These are phyloP conservation scores for Plagodis dolabraria DNA, from an alignment of 2,888 invertebrate species.

Conservation along the genomic window DNA sequence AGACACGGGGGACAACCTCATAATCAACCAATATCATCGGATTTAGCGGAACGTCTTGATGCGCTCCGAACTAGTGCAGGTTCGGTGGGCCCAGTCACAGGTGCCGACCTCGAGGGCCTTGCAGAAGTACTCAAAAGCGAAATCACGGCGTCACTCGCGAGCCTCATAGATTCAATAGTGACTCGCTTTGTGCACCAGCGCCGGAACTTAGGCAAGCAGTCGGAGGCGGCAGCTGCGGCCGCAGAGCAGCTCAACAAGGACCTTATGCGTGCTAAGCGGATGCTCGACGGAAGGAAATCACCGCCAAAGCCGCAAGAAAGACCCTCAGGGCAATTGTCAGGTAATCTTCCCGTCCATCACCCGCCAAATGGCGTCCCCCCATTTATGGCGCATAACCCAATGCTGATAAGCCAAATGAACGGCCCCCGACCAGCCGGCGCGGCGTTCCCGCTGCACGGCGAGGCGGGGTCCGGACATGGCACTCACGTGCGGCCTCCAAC, in stretches of 20 bases:
- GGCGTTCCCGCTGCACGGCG: slow-evolving; percentile 88
- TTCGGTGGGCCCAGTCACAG: slow-evolving; percentile 88
- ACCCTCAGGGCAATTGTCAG: slow-evolving; percentile 81
- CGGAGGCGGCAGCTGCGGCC: slow-evolving; percentile 91
- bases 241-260: slow-evolving; percentile 95
- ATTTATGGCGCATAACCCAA: slow-evolving; percentile 75
- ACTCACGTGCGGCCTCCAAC: slow-evolving; percentile 86
- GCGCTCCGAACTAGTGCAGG: slow-evolving; percentile 89
- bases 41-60: slow-evolving; percentile 91
- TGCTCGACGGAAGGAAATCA: slow-evolving; percentile 93
- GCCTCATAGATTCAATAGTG: slow-evolving; percentile 94
- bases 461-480: slow-evolving; percentile 80
- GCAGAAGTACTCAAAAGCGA: slow-evolving; percentile 97
- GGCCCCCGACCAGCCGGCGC: slow-evolving; percentile 87
- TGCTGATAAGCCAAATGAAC: slow-evolving; percentile 83
- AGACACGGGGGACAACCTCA: slow-evolving; percentile 77
- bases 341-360: slow-evolving; percentile 84
- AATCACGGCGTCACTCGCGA: slow-evolving; percentile 92
- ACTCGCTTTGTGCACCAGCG: slow-evolving; percentile 93
- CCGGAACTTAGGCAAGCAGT: slow-evolving; percentile 90
- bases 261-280: slow-evolving; percentile 91
- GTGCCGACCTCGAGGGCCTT: slow-evolving; percentile 93
- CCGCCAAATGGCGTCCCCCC: slow-evolving; percentile 74
- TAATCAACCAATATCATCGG: slow-evolving; percentile 85
- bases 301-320: slow-evolving; percentile 91